These are phyloP conservation scores for Columba guinea DNA, from an alignment of 2,797 vertebrate species.

Conservation along the genomic window DNA sequence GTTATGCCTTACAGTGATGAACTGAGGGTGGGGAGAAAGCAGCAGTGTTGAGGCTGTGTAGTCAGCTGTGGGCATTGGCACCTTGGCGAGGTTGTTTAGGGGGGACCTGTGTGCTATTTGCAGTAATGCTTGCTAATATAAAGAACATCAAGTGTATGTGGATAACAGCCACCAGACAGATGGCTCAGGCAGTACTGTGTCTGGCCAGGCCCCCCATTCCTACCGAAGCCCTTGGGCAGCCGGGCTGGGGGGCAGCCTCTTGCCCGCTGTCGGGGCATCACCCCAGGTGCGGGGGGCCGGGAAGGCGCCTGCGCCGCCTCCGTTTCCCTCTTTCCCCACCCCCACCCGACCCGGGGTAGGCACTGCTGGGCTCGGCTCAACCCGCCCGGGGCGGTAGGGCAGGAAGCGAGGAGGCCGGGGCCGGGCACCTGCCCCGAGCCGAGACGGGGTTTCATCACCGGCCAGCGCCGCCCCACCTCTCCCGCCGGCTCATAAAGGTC, in stretches of 20 bases:
- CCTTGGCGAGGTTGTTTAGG: neutral
- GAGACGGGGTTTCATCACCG: neutral
- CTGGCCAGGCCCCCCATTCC: too few relatives aligned
- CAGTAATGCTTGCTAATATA: neutral
- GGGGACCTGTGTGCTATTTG: neutral
- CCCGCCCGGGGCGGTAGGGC: neutral
- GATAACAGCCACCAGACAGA: neutral
- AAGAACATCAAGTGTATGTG: fast-evolving
- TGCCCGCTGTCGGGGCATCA: neutral
- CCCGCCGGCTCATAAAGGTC: neutral
- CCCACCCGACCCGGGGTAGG: neutral
- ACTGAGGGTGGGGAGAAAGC: neutral
- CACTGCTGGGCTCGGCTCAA: too few relatives aligned
- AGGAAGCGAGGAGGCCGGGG: neutral
- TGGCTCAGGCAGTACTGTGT: too few relatives aligned
- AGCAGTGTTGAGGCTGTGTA: neutral
- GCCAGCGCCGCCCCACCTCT: neutral
- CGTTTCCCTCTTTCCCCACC: too few relatives aligned
- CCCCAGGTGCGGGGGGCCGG: neutral
- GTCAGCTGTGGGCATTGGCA: fast-evolving
- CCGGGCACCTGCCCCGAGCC: neutral
- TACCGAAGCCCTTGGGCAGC: too few relatives aligned
- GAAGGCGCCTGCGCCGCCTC: neutral
- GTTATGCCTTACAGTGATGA: fast-evolving
- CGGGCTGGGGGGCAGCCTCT: neutral